A percentile compares a stretch with the other conserved stretches of the same genome.
phyloP scores from a whole-genome alignment of 2,113 vertebrate genomes.

The Mesocricetus auratus region DNA sequence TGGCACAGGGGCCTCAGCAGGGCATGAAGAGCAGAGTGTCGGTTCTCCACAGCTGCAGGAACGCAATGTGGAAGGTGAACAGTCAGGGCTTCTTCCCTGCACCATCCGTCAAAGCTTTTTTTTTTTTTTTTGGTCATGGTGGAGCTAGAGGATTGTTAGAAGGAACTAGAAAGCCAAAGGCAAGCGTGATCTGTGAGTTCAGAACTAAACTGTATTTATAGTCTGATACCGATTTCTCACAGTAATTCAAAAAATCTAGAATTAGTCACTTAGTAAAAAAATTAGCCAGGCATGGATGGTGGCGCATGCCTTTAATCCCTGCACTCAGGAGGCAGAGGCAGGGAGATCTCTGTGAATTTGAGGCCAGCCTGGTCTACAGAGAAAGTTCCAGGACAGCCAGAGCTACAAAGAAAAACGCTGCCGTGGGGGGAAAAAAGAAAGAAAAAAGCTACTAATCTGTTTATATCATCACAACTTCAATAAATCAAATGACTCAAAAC shows the following conservation, averaged over 20 bases:
- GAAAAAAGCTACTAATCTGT: not conserved
- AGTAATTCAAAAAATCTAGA: not conserved
- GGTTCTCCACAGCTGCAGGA: not conserved
- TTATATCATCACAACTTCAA: not conserved
- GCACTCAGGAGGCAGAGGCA: not conserved
- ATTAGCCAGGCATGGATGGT: not conserved
- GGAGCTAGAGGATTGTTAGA: not conserved
- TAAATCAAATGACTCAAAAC: constrained; percentile 34
- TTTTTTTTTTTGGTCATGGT: not conserved
- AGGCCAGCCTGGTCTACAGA: not conserved
- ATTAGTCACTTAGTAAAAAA: not conserved
- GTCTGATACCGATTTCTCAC: not conserved
- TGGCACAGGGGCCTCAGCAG: rapidly evolving
- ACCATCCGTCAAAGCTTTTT: not conserved
- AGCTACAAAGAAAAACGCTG: not conserved
- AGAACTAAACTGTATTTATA: constrained; percentile 24
- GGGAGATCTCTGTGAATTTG: not conserved
- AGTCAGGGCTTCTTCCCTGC: not conserved
- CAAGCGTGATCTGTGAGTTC: not conserved
- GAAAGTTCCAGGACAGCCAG: not conserved
- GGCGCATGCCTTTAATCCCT: not conserved
- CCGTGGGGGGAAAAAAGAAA: not conserved
- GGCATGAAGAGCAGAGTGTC: not conserved
- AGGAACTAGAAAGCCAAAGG: not conserved
- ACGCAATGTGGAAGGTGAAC: not conserved